These are phyloP conservation scores for Campylomormyrus tamandua DNA, from an alignment of 2,113 vertebrate genomes.

Conservation along the genomic window DNA sequence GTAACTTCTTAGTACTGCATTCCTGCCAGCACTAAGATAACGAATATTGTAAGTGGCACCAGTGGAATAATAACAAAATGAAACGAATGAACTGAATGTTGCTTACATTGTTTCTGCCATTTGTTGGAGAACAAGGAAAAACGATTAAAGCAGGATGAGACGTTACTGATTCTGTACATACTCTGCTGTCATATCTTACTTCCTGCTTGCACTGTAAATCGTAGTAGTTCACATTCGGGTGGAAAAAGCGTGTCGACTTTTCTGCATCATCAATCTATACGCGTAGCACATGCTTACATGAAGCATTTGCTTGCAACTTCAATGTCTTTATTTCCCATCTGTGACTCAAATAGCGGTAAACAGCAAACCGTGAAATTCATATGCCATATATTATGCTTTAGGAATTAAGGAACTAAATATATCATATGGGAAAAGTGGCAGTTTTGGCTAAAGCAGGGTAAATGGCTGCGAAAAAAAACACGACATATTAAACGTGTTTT, in stretches of 20 bases:
- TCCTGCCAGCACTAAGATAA: neutral
- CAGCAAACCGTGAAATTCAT: neutral
- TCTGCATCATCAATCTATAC: neutral
- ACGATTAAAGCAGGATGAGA: neutral
- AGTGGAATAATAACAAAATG: neutral
- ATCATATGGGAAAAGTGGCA: neutral
- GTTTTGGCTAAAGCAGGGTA: neutral
- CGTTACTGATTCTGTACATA: neutral
- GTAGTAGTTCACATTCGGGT: neutral
- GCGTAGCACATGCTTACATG: neutral
- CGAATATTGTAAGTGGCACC: neutral
- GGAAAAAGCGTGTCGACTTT: neutral
- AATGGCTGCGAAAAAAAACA: neutral
- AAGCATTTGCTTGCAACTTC: neutral
- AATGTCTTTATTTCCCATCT: neutral
- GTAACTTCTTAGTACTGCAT: neutral
- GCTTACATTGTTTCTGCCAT: neutral
- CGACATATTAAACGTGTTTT: neutral
- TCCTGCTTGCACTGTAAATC: neutral
- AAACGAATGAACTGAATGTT: neutral
- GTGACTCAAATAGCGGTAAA: neutral
- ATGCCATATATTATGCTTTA: constrained; percentile 11
- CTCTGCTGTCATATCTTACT: neutral
- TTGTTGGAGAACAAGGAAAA: neutral
- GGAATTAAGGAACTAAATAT: neutral